phyloP scores from a whole-genome alignment of 2,113 vertebrate genomes.

The human region DNA sequence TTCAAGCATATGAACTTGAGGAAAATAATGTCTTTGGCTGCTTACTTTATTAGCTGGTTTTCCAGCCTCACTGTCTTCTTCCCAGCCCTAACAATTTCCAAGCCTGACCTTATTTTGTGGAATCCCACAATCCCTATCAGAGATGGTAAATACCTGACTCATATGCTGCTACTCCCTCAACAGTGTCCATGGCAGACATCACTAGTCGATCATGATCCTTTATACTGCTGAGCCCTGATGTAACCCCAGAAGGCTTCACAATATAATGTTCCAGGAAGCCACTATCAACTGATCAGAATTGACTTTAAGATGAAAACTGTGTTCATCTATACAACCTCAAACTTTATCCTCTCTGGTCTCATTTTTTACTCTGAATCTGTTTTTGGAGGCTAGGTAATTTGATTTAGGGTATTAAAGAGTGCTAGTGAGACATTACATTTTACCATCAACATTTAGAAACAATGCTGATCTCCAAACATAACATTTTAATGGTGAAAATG shows the following conservation, averaged over 20 bases:
- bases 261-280: background rate
- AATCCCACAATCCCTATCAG: background rate
- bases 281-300: background rate
- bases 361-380: background rate
- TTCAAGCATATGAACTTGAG: background rate
- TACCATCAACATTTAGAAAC: background rate
- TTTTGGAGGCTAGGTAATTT: slow-evolving; percentile 2
- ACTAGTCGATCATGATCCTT: background rate
- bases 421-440: background rate
- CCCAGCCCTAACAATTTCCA: background rate
- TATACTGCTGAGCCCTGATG: background rate
- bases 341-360: background rate
- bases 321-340: background rate
- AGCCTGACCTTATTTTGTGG: background rate
- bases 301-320: background rate
- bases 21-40: background rate
- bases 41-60: background rate
- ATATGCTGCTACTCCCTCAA: background rate
- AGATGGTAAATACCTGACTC: background rate
- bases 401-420: background rate
- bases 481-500: background rate
- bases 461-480: background rate
- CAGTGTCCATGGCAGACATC: background rate
- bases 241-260: background rate
- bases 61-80: background rate